These are phyloP conservation scores for Grammomys dolichurus DNA, from an alignment of 2,113 vertebrate species.

Conservation along the genomic window DNA sequence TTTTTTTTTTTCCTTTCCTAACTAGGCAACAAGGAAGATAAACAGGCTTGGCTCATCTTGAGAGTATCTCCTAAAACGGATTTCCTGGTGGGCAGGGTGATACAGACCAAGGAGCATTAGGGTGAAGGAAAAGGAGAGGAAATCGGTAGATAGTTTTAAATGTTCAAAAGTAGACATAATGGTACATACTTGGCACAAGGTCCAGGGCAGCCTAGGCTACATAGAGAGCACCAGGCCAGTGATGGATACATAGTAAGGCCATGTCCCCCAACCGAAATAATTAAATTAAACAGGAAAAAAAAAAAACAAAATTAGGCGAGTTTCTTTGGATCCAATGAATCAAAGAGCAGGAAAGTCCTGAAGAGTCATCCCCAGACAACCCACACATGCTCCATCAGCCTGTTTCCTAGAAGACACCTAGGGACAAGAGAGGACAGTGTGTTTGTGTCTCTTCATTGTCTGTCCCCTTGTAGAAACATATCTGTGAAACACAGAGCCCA, in stretches of 20 bases:
- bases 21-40: not conserved
- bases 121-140: not conserved
- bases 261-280: not conserved
- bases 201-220: not conserved
- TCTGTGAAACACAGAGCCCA: not conserved
- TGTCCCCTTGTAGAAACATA: not conserved
- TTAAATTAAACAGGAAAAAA: not conserved
- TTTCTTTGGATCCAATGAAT: constrained; percentile 20
- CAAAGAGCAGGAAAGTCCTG: not conserved
- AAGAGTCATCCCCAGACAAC: not conserved
- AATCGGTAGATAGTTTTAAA: not conserved
- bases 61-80: not conserved
- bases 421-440: not conserved
- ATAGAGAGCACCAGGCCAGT: not conserved
- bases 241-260: not conserved
- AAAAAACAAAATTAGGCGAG: not conserved
- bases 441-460: not conserved
- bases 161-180: not conserved
- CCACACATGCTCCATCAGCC: not conserved
- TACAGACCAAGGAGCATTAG: not conserved
- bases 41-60: not conserved
- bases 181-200: not conserved
- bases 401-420: not conserved
- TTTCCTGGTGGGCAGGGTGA: not conserved
- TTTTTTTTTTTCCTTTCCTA: not conserved